These are phyloP conservation scores for Melanostoma mellinum DNA, from an alignment of 2,888 invertebrate species.

Conservation along the genomic window DNA sequence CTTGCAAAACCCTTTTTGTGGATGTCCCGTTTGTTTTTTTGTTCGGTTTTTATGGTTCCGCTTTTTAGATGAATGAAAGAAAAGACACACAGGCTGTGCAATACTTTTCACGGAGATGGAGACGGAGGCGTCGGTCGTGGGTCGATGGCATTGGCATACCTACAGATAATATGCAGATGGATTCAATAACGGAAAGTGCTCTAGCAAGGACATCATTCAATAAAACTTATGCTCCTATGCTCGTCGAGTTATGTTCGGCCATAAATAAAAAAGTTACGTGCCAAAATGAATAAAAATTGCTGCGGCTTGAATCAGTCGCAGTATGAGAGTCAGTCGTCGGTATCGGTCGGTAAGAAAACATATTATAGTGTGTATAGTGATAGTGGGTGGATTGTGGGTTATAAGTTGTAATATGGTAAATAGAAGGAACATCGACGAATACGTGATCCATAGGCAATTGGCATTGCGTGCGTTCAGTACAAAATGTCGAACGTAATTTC, in stretches of 20 bases:
- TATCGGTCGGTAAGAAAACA: no score
- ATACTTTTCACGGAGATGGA: constrained; percentile 18
- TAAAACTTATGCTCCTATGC: constrained; percentile 75
- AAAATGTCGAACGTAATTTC: constrained; percentile 67
- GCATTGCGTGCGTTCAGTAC: constrained; percentile 68
- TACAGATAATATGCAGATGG: constrained; percentile 74
- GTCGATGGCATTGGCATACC: not conserved
- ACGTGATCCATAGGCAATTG: constrained; percentile 70
- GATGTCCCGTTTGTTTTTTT: constrained; percentile 2
- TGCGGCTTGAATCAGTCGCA: constrained; percentile 2
- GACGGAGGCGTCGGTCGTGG: not conserved
- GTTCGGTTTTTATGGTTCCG: constrained; percentile 49
- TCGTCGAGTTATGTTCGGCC: constrained; percentile 74
- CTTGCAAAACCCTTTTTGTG: constrained; percentile 61
- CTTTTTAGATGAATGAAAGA: constrained; percentile 54
- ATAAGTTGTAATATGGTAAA: constrained; percentile 67
- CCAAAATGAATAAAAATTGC: constrained; percentile 74
- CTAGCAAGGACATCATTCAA: constrained; percentile 74
- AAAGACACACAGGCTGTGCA: constrained; percentile 41
- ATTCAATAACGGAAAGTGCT: constrained; percentile 76
- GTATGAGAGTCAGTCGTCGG: not conserved
- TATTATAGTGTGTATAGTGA: no score
- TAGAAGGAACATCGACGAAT: constrained; percentile 55
- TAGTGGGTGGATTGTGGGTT: not conserved
- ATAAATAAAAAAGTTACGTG: constrained; percentile 75